Conservation (phyloP, 2,888 invertebrate species). For the Hyles lineata region DNA sequence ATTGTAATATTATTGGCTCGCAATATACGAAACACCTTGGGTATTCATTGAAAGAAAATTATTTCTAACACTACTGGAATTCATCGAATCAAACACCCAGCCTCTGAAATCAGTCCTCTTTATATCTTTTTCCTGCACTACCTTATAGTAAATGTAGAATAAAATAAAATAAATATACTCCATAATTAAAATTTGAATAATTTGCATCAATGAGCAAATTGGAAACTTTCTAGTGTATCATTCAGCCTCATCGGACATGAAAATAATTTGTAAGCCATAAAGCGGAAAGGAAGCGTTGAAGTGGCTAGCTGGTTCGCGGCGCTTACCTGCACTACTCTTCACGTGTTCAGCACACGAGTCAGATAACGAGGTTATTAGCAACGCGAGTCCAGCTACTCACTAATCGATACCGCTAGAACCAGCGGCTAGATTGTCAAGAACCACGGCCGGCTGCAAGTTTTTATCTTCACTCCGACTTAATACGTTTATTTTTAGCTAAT, state of each 20-base stretch:
- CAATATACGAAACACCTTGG: no score
- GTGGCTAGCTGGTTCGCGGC: neutral
- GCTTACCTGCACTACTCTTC: constrained; percentile 19
- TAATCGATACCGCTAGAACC: constrained; percentile 11
- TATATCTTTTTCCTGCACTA: no score
- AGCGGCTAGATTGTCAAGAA: constrained; percentile 8
- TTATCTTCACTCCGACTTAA: neutral
- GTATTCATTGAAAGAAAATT: no score
- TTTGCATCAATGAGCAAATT: neutral
- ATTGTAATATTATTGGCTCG: no score
- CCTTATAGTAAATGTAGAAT: no score
- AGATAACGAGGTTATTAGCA: constrained; percentile 7
- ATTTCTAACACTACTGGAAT: no score
- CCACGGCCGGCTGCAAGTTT: neutral
- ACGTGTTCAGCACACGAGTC: neutral
- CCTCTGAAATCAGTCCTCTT: no score
- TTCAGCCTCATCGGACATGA: constrained; percentile 10
- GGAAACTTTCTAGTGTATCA: neutral
- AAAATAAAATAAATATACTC: no score
- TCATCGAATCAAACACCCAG: no score
- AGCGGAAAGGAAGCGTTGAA: constrained; percentile 9
- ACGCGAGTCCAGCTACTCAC: constrained; percentile 15
- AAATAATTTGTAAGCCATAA: constrained; percentile 11
- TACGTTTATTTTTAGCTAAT: constrained; percentile 5
- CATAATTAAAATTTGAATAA: no score